Evolutionary conservation across 2,113 vertebrate genomes (phyloP).

Genomic region (Addax nasomaculatus): DNA sequence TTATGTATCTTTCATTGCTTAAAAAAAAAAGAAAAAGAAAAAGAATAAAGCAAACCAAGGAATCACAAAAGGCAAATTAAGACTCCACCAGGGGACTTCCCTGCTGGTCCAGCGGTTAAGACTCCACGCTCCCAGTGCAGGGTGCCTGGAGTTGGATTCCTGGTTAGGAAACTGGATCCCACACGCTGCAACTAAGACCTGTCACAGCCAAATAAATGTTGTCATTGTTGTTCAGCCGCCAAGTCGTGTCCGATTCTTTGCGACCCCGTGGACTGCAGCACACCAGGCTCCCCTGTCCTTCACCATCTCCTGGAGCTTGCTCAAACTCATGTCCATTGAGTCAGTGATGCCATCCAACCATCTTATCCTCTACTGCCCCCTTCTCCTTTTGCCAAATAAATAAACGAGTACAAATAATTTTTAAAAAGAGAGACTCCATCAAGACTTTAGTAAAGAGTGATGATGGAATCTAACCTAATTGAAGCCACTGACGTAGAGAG

Average conservation of each 20-base stretch:
- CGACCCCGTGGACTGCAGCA: background rate
- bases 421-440: background rate
- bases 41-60: background rate
- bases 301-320: background rate
- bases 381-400: background rate
- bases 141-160: background rate
- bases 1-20: background rate
- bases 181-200: background rate
- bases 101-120: background rate
- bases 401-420: background rate
- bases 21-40: background rate
- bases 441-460: background rate
- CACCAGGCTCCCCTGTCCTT: background rate
- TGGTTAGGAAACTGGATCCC: background rate
- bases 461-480: background rate
- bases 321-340: background rate
- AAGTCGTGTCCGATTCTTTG: background rate
- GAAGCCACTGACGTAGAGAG: background rate
- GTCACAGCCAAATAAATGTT: background rate
- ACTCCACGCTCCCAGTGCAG: background rate
- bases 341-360: background rate
- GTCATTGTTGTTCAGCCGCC: background rate
- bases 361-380: background rate
- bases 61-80: background rate
- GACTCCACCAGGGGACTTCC: background rate